These are phyloP conservation scores for Psammodynastes pulverulentus DNA, from an alignment of 2,113 vertebrate genomes.

Conservation along the genomic window DNA sequence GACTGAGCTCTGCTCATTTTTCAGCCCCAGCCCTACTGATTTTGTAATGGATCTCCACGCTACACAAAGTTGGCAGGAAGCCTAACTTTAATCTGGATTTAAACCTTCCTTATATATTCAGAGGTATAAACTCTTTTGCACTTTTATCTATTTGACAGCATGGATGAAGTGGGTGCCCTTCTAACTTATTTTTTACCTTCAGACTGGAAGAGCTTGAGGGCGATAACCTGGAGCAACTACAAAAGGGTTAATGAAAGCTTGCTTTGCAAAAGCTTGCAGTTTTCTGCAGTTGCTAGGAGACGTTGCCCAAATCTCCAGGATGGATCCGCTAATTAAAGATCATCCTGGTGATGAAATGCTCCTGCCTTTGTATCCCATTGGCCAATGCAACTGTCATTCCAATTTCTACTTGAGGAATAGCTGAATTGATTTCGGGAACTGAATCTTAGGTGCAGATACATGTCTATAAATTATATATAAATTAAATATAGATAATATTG, in stretches of 20 bases:
- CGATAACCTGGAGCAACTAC: neutral
- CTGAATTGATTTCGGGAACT: neutral
- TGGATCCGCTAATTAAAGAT: neutral
- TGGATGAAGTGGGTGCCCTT: neutral
- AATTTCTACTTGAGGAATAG: neutral
- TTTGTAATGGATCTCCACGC: neutral
- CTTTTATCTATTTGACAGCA: neutral
- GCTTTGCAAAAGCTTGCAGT: neutral
- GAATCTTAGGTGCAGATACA: neutral
- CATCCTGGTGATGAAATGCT: neutral
- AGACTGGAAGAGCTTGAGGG: neutral
- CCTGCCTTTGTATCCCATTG: neutral
- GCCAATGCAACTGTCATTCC: fast-evolving
- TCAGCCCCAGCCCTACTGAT: neutral
- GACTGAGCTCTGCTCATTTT: neutral
- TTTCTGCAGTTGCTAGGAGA: fast-evolving
- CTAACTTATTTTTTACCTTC: neutral
- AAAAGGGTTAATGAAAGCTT: neutral
- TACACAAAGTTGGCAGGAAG: neutral
- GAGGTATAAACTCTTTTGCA: neutral
- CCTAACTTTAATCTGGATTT: neutral
- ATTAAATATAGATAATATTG: neutral
- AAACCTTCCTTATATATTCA: neutral
- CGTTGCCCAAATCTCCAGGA: neutral
- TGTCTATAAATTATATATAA: neutral